These are phyloP conservation scores for Watsonalla binaria DNA, from an alignment of 2,888 invertebrate genomes.

Conservation along the genomic window DNA sequence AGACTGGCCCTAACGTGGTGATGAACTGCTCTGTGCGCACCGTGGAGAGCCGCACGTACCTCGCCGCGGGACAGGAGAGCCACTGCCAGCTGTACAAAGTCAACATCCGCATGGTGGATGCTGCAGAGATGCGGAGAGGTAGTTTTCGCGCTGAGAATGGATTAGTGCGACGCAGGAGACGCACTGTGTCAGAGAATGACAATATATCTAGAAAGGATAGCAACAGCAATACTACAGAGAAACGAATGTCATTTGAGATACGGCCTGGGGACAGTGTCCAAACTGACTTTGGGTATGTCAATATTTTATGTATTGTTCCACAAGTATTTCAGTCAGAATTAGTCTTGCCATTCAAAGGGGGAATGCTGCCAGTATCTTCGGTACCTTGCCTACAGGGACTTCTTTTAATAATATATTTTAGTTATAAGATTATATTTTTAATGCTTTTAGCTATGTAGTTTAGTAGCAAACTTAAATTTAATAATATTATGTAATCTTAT, in stretches of 20 bases:
- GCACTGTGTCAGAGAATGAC: constrained; percentile 77
- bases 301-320: no score
- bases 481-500: no score
- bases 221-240: constrained; percentile 65
- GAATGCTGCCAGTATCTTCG: no score
- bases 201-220: constrained; percentile 66
- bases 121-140: constrained; percentile 77
- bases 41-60: constrained; percentile 84
- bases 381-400: no score
- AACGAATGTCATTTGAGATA: constrained; percentile 85
- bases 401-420: no score
- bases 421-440: no score
- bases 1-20: constrained; percentile 92
- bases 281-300: constrained; percentile 85
- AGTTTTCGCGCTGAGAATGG: constrained; percentile 75
- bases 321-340: no score
- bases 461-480: no score
- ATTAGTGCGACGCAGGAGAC: constrained; percentile 59
- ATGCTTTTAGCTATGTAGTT: no score
- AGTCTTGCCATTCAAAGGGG: no score
- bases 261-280: constrained; percentile 89
- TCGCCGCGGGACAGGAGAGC: constrained; percentile 95
- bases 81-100: constrained; percentile 92
- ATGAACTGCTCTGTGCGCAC: constrained; percentile 92
- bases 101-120: constrained; percentile 76